These are phyloP conservation scores for Isoperla grammatica DNA, from an alignment of 2,888 invertebrate species.

Conservation along the genomic window DNA sequence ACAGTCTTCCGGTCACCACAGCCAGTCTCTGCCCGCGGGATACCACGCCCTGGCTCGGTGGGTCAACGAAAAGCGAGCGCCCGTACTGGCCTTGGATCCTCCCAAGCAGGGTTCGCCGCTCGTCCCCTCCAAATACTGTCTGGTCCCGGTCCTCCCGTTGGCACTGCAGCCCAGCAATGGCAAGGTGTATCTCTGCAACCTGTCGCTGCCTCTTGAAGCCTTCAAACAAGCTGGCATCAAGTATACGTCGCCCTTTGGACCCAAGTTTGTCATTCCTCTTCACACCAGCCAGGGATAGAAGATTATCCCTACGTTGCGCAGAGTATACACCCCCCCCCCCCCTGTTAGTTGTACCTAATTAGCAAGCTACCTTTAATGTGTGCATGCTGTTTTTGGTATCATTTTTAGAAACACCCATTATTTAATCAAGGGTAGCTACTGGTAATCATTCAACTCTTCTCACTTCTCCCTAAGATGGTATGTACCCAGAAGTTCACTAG, in stretches of 20 bases:
- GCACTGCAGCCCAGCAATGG: slow-evolving; percentile 57
- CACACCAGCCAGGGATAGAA: slow-evolving; percentile 41
- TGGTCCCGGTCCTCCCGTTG: slow-evolving; percentile 66
- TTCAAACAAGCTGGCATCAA: slow-evolving; percentile 68
- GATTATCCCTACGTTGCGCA: too few species aligned
- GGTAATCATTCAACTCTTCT: too few species aligned
- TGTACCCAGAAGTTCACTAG: too few species aligned
- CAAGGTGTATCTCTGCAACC: slow-evolving; percentile 77
- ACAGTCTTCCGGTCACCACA: neutral
- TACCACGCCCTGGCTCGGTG: slow-evolving; percentile 54
- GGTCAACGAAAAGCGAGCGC: slow-evolving; percentile 66
- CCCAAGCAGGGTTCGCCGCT: slow-evolving; percentile 61
- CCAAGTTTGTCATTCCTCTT: slow-evolving; percentile 73
- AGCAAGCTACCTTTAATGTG: too few species aligned
- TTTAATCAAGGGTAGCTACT: too few species aligned
- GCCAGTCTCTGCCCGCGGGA: slow-evolving; percentile 4
- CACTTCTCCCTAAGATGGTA: too few species aligned
- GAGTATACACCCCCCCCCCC: too few species aligned
- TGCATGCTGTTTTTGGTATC: too few species aligned
- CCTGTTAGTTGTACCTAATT: too few species aligned
- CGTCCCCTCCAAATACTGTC: slow-evolving; percentile 59
- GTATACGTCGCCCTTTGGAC: slow-evolving; percentile 80
- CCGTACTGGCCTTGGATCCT: slow-evolving; percentile 70
- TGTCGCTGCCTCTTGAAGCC: slow-evolving; percentile 72
- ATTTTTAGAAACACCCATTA: too few species aligned